Percentiles rank a stretch among this genome's conserved stretches.
phyloP scores from a whole-genome alignment of 1,140 invertebrate species.

The Euborellia annulipes region DNA sequence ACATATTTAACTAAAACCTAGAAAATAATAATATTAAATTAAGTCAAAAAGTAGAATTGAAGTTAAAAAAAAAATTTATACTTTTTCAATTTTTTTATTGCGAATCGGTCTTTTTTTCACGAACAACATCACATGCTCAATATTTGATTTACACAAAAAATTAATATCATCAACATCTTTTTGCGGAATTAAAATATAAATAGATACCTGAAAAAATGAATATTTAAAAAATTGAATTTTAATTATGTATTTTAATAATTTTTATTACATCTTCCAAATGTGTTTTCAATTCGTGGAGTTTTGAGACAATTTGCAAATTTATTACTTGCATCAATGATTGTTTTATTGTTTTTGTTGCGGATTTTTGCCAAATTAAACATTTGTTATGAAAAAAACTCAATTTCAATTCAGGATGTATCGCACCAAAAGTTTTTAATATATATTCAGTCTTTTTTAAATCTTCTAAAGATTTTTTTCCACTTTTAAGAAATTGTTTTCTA shows the following conservation, averaged over 20 bases:
- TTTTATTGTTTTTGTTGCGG: slow-evolving; percentile 23
- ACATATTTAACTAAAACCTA: slow-evolving; percentile 10
- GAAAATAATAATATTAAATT: background rate
- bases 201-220: slow-evolving; percentile 21
- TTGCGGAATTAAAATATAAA: slow-evolving; percentile 33
- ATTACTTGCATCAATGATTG: slow-evolving; percentile 30
- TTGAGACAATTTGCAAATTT: slow-evolving; percentile 27
- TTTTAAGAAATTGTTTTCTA: slow-evolving; percentile 36
- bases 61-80: slow-evolving; percentile 15
- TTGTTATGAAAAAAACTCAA: slow-evolving; percentile 37
- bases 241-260: background rate
- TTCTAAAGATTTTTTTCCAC: slow-evolving; percentile 32
- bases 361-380: slow-evolving; percentile 37
- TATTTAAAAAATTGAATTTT: slow-evolving; percentile 11
- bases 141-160: slow-evolving; percentile 21
- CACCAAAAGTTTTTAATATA: slow-evolving; percentile 34
- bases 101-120: slow-evolving; percentile 42
- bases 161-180: slow-evolving; percentile 23
- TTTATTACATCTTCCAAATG: background rate
- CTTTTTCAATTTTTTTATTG: slow-evolving; percentile 39
- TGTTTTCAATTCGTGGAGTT: slow-evolving; percentile 1
- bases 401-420: slow-evolving; percentile 34
- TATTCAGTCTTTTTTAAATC: slow-evolving; percentile 41
- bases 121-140: slow-evolving; percentile 26
- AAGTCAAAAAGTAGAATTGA: background rate